Percentiles rank a stretch among this genome's conserved stretches.
Conservation (phyloP, 2,113 vertebrate genomes). For the Candoia aspera region DNA sequence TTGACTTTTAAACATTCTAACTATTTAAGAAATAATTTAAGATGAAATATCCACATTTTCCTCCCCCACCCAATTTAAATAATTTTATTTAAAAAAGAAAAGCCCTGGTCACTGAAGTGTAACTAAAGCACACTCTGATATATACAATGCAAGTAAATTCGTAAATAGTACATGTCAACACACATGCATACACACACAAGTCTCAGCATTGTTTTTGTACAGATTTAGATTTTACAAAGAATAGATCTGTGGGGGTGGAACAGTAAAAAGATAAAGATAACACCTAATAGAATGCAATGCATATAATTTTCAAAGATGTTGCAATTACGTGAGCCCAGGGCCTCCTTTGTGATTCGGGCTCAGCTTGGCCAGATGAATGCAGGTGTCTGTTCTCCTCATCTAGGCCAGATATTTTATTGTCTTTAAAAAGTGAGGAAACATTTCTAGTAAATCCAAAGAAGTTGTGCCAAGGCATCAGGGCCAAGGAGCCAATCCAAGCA, state of each 20-base stretch:
- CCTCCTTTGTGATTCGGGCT: slow-evolving; percentile 25
- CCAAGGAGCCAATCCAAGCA: background rate
- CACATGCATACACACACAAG: slow-evolving; percentile 32
- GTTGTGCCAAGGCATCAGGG: background rate
- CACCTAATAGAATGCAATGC: slow-evolving; percentile 8
- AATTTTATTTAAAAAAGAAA: slow-evolving; percentile 25
- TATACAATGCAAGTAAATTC: slow-evolving; percentile 45
- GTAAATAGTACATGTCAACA: slow-evolving; percentile 46
- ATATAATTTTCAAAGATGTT: slow-evolving; percentile 38
- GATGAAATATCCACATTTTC: background rate
- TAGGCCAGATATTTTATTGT: background rate
- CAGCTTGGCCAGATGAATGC: slow-evolving; percentile 25
- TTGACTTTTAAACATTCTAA: slow-evolving; percentile 19
- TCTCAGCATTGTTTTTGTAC: slow-evolving; percentile 47
- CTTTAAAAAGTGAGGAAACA: background rate
- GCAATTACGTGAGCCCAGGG: background rate
- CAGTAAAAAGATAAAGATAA: slow-evolving; percentile 43
- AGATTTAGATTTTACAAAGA: slow-evolving; percentile 52
- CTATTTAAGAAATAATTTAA: slow-evolving; percentile 6
- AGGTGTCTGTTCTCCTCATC: background rate
- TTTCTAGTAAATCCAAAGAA: background rate
- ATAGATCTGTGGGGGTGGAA: slow-evolving; percentile 36
- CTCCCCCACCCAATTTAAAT: background rate
- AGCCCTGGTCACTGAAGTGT: slow-evolving; percentile 27
- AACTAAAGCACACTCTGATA: slow-evolving; percentile 51